Evolutionary conservation across 2,888 invertebrate species (phyloP).

Genomic region (Rhogogaster chlorosoma): DNA sequence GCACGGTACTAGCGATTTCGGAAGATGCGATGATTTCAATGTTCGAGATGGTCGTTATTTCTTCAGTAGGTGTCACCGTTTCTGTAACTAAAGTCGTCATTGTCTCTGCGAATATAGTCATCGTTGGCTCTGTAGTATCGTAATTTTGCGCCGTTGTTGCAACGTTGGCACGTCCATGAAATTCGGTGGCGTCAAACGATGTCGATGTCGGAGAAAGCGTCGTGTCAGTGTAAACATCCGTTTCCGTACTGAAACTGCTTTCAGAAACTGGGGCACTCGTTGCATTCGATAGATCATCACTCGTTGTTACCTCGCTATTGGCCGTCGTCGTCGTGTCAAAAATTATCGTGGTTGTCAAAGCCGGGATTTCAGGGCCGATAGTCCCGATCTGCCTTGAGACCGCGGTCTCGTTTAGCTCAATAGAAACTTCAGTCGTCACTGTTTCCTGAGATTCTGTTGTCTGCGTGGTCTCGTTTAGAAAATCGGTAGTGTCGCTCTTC

Average conservation of each 20-base stretch:
- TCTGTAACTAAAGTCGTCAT: conserved; percentile 50
- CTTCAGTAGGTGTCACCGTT: conserved; percentile 43
- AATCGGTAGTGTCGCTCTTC: neutral
- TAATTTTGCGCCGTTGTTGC: conserved; percentile 16
- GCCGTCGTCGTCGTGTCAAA: conserved; percentile 33
- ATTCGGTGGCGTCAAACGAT: conserved; percentile 39
- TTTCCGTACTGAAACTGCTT: conserved; percentile 38
- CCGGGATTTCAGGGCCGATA: neutral
- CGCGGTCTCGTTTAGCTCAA: conserved; percentile 48
- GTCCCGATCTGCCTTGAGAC: conserved; percentile 24
- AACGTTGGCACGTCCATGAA: conserved; percentile 1
- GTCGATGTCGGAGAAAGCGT: conserved; percentile 38
- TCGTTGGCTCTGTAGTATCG: conserved; percentile 49
- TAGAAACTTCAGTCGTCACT: conserved; percentile 20
- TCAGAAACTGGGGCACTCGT: conserved; percentile 40
- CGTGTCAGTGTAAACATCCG: conserved; percentile 53
- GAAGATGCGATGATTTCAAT: conserved; percentile 13
- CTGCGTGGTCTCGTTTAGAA: neutral
- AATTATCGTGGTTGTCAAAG: conserved; percentile 9
- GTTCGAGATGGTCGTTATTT: conserved; percentile 43
- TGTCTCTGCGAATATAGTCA: conserved; percentile 46
- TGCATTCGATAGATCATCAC: neutral
- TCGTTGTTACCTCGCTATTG: conserved; percentile 31
- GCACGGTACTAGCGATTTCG: conserved; percentile 16
- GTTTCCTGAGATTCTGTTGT: conserved; percentile 50